Evolutionary conservation across 2,888 invertebrate genomes (phyloP).

Genomic region (Eremobia ochroleuca): DNA sequence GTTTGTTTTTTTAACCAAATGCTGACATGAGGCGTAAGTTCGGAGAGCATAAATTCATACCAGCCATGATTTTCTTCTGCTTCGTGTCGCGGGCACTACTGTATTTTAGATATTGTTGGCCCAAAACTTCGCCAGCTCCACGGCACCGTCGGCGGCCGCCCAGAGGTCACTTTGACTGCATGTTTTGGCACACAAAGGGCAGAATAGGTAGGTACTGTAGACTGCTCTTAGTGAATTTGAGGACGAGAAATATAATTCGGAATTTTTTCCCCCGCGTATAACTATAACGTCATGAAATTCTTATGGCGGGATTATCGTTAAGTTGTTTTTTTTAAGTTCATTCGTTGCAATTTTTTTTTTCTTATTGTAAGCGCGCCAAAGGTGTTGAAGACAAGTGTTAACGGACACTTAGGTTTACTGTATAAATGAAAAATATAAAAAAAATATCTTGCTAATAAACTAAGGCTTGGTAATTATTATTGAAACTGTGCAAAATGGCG

Average conservation of each 20-base stretch:
- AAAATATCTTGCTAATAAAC: conserved; percentile 82
- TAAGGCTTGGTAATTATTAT: conserved; percentile 76
- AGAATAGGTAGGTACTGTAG: background rate
- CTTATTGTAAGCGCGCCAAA: conserved; percentile 87
- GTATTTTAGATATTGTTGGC: too few species aligned
- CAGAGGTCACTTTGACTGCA: background rate
- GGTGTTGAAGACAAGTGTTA: conserved; percentile 78
- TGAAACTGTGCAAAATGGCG: conserved; percentile 51
- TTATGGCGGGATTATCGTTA: conserved; percentile 82
- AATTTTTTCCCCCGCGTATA: conserved; percentile 51
- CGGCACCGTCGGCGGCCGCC: background rate
- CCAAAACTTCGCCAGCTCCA: background rate
- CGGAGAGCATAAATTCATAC: background rate
- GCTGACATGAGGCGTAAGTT: background rate
- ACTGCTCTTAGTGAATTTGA: background rate
- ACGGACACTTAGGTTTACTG: conserved; percentile 79
- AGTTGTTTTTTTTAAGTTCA: conserved; percentile 86
- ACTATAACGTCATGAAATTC: conserved; percentile 70
- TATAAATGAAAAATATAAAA: conserved; percentile 87
- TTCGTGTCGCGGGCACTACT: background rate
- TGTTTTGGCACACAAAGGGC: background rate
- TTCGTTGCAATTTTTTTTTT: conserved; percentile 87
- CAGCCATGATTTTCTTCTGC: background rate
- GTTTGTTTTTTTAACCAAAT: background rate
- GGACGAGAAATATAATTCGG: background rate